phyloP scores from a whole-genome alignment of 1,140 invertebrate species.

The Homalodisca vitripennis region DNA sequence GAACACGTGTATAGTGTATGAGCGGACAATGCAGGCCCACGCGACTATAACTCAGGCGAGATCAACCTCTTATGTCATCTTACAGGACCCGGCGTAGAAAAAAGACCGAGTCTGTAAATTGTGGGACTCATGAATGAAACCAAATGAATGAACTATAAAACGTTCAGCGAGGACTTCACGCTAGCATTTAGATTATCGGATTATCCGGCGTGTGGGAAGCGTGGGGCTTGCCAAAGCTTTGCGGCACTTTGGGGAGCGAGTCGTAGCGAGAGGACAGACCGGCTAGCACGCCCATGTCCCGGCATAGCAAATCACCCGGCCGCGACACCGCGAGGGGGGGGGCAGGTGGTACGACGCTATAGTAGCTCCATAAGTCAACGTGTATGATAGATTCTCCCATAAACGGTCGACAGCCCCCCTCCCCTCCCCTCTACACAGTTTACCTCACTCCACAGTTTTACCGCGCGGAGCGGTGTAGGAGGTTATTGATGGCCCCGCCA shows the following conservation, averaged over 20 bases:
- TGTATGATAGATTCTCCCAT: constrained; percentile 24
- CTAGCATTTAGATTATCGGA: constrained; percentile 20
- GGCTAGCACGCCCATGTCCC: not conserved
- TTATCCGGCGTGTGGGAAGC: constrained; percentile 26
- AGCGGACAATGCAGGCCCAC: constrained; percentile 1
- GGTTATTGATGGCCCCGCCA: constrained; percentile 17
- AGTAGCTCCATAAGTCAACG: constrained; percentile 27
- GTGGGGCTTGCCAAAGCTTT: constrained; percentile 5
- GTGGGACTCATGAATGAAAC: constrained; percentile 27
- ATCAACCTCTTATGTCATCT: constrained; percentile 26
- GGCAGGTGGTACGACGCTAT: constrained; percentile 23
- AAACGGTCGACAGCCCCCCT: constrained; percentile 13
- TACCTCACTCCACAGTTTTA: constrained; percentile 4
- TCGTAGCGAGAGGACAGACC: not conserved
- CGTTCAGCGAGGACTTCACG: constrained; percentile 24
- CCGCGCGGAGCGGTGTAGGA: not conserved
- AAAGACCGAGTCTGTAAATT: not conserved
- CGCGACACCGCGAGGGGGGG: no score
- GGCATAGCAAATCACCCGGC: constrained; percentile 6
- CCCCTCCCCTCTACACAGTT: not conserved
- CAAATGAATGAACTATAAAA: constrained; percentile 31
- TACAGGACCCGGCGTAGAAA: constrained; percentile 2
- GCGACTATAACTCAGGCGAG: not conserved
- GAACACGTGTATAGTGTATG: not conserved
- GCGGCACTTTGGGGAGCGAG: not conserved